phyloP scores from a whole-genome alignment of 1,140 invertebrate species.

The Akabosia matsudoensis region DNA sequence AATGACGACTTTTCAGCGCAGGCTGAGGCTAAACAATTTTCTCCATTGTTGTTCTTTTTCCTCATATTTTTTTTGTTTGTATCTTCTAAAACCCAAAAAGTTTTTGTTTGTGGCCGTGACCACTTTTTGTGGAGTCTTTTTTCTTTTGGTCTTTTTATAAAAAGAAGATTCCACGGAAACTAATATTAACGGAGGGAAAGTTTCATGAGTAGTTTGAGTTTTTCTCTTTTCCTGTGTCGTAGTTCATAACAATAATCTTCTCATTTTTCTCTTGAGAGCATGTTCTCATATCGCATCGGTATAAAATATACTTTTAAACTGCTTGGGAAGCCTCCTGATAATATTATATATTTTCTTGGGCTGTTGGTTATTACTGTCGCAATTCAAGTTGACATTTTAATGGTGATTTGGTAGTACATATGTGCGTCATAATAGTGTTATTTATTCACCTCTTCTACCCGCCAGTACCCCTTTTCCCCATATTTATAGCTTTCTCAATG shows the following conservation, averaged over 20 bases:
- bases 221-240: neutral
- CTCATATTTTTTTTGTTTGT: too few relatives aligned
- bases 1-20: neutral
- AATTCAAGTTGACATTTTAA: conserved; percentile 12
- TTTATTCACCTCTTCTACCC: neutral
- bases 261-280: neutral
- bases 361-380: neutral
- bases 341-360: too few relatives aligned
- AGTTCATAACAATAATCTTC: neutral
- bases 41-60: too few relatives aligned
- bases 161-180: too few relatives aligned
- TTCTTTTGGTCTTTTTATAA: too few relatives aligned
- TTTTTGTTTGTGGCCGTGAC: too few relatives aligned
- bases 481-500: too few relatives aligned
- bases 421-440: conserved; percentile 10
- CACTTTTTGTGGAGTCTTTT: too few relatives aligned
- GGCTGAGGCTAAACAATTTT: too few relatives aligned
- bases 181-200: too few relatives aligned
- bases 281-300: neutral
- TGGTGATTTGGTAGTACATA: conserved; percentile 11
- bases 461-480: neutral
- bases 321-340: neutral
- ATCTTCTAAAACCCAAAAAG: too few relatives aligned
- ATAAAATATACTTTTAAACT: neutral
- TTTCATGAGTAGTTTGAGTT: too few relatives aligned